Evolutionary conservation across 2,888 invertebrate species (phyloP).

Genomic region (Pseudeuparius sepicola): DNA sequence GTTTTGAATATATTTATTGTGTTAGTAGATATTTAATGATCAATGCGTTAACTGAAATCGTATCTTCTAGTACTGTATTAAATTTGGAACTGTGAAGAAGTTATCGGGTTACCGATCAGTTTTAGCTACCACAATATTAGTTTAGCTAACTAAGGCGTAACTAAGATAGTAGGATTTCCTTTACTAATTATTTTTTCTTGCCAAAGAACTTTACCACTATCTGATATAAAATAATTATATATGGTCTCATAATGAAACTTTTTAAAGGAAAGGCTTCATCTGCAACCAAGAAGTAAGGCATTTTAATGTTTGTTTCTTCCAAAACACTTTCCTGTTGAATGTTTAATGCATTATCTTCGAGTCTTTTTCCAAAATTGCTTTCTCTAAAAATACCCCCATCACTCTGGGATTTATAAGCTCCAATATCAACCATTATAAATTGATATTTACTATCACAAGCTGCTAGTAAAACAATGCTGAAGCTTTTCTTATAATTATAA

Average conservation of each 20-base stretch:
- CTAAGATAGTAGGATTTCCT: too few species aligned
- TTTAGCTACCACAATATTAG: too few species aligned
- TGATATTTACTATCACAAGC: constrained; percentile 27
- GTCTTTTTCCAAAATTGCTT: constrained; percentile 12
- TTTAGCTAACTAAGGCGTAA: too few species aligned
- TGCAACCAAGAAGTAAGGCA: constrained; percentile 17
- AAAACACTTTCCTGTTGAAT: constrained; percentile 14
- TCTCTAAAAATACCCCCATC: constrained; percentile 28
- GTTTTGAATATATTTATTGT: too few species aligned
- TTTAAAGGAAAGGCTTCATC: constrained; percentile 21
- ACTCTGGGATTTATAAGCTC: constrained; percentile 28
- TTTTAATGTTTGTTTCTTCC: neutral
- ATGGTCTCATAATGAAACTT: constrained; percentile 16
- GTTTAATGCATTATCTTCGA: constrained; percentile 11
- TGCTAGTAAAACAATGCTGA: constrained; percentile 29
- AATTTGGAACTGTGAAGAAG: too few species aligned
- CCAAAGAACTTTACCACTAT: neutral
- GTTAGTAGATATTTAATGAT: too few species aligned
- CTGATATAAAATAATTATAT: constrained; percentile 15
- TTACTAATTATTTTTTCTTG: constrained; percentile 2
- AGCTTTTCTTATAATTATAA: constrained; percentile 30
- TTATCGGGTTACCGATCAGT: too few species aligned
- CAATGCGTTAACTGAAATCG: too few species aligned
- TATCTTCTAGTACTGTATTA: too few species aligned
- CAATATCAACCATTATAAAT: constrained; percentile 30